Evolutionary conservation across 2,113 vertebrate species (phyloP).

Genomic region (Podarcis raffonei): DNA sequence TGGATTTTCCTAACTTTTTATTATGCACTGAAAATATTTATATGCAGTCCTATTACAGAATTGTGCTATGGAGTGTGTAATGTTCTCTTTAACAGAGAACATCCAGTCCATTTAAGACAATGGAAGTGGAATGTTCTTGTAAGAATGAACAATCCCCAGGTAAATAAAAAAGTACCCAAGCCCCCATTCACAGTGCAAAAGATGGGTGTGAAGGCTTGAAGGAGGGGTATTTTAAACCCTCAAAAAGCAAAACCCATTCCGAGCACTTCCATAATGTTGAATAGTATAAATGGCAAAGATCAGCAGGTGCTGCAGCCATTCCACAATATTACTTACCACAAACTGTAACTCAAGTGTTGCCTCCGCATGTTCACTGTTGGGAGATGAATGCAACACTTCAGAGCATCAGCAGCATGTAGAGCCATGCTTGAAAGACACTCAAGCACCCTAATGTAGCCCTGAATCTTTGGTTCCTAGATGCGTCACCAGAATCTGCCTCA

Average conservation of each 20-base stretch:
- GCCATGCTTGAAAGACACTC: constrained; percentile 15
- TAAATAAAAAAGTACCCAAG: background rate
- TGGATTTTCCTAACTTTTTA: background rate
- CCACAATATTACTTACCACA: constrained; percentile 60
- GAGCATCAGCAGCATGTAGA: constrained; percentile 29
- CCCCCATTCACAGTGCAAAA: background rate
- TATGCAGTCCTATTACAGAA: background rate
- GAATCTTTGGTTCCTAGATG: constrained; percentile 17
- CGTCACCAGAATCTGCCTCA: background rate
- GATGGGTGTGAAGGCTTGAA: background rate
- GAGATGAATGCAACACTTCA: constrained; percentile 28
- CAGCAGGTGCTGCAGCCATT: constrained; percentile 41
- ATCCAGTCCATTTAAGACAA: background rate
- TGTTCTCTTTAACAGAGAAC: background rate
- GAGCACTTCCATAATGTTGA: background rate
- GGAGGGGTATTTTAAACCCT: background rate
- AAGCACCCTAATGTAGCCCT: constrained; percentile 65
- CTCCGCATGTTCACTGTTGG: constrained; percentile 26
- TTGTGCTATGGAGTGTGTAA: background rate
- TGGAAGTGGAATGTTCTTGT: background rate
- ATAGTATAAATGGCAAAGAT: accelerated
- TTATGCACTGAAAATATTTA: background rate
- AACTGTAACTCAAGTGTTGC: constrained; percentile 2
- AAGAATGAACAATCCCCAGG: background rate
- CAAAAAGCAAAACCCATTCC: accelerated